A percentile compares a stretch with the other conserved stretches of the same genome.
These are phyloP conservation scores for Champsocephalus gunnari DNA, from an alignment of 2,797 vertebrate genomes.

Conservation along the genomic window DNA sequence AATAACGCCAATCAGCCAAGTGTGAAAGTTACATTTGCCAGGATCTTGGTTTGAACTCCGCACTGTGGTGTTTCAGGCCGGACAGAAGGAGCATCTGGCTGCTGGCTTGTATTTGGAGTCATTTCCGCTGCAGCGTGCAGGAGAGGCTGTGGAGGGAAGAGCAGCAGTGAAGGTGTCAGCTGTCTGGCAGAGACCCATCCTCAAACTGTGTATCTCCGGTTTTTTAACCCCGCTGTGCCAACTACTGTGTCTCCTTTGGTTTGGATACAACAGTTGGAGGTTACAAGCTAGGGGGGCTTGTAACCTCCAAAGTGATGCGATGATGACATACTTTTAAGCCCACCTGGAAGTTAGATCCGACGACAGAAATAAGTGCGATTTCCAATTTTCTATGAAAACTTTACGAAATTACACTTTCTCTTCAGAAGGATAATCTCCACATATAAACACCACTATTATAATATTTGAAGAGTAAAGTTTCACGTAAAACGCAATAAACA, in stretches of 20 bases:
- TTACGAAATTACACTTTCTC: no score
- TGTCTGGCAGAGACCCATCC: conserved; percentile 49
- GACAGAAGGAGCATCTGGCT: conserved; percentile 52
- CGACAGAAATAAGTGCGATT: no score
- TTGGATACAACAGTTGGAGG: conserved; percentile 12
- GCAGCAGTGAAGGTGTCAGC: conserved; percentile 54
- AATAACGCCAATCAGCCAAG: conserved; percentile 19
- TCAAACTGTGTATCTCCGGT: conserved; percentile 33
- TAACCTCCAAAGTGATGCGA: neutral
- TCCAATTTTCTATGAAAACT: no score
- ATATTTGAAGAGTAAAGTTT: no score
- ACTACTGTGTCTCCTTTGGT: conserved; percentile 31
- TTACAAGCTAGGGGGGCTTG: neutral
- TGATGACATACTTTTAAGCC: no score
- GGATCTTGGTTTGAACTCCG: conserved; percentile 37
- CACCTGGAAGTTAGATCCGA: no score
- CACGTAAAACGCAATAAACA: no score
- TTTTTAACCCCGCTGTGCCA: conserved; percentile 34
- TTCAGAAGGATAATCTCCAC: no score
- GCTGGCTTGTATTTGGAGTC: conserved; percentile 45
- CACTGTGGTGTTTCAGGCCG: conserved; percentile 36
- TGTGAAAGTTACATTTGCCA: conserved; percentile 2
- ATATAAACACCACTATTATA: no score
- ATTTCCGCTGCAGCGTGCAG: conserved; percentile 56
- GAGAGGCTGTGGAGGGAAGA: conserved; percentile 46